Evolutionary conservation across 2,797 vertebrate genomes (phyloP).

Genomic region (Lepilemur septentrionalis): DNA sequence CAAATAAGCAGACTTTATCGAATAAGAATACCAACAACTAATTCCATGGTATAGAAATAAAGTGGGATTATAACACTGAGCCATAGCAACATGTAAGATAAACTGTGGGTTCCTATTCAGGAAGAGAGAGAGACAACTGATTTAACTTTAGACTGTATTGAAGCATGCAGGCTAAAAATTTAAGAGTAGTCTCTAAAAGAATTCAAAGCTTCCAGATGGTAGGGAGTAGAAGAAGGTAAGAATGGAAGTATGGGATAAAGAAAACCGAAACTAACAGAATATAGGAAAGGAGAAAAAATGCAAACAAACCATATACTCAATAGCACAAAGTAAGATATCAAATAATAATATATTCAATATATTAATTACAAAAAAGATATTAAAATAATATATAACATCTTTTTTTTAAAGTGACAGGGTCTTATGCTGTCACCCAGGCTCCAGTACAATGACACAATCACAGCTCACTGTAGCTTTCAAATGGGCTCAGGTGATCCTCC

Average conservation of each 20-base stretch:
- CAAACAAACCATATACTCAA: background rate
- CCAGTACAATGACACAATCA: no score
- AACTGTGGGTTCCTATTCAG: constrained; percentile 34
- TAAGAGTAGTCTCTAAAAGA: constrained; percentile 42
- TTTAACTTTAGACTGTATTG: constrained; percentile 49
- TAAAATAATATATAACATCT: background rate
- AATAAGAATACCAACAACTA: constrained; percentile 20
- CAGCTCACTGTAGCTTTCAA: no score
- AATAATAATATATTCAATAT: background rate
- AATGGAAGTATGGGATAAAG: background rate
- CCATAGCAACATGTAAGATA: background rate
- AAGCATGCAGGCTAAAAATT: constrained; percentile 36
- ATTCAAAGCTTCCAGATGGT: constrained; percentile 29
- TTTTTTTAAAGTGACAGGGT: no score
- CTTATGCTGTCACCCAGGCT: no score
- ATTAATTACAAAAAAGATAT: background rate
- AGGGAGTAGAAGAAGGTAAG: background rate
- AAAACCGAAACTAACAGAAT: background rate
- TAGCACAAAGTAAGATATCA: background rate
- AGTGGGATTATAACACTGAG: constrained; percentile 5
- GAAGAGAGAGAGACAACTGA: background rate
- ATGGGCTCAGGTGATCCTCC: no score
- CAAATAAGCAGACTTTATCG: background rate
- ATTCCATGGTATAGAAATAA: constrained; percentile 28
- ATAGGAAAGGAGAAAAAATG: background rate